Conservation (phyloP, 2,888 invertebrate species). For the Saturnia pavonia region DNA sequence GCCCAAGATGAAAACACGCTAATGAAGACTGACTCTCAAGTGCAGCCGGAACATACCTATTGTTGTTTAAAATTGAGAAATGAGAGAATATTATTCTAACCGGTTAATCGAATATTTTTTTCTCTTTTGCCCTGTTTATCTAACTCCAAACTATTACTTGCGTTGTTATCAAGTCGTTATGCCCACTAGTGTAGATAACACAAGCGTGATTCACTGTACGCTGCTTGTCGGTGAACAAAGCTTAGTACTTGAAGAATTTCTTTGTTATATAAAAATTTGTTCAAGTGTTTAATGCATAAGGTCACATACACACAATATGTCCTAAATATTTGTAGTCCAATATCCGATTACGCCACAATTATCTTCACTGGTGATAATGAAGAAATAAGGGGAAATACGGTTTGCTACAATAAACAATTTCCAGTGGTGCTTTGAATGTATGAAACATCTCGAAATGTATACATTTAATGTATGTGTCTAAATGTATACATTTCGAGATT, state of each 20-base stretch:
- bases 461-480: too few relatives aligned
- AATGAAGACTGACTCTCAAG: too few relatives aligned
- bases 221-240: conserved; percentile 19
- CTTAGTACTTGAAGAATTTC: background rate
- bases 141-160: conserved; percentile 31
- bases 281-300: background rate
- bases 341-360: background rate
- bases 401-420: background rate
- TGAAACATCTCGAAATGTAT: background rate
- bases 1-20: too few relatives aligned
- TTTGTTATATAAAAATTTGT: conserved; percentile 9
- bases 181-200: conserved; percentile 47
- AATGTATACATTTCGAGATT: background rate
- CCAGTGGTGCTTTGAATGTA: background rate
- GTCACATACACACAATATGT: background rate
- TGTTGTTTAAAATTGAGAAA: background rate
- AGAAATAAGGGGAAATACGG: background rate
- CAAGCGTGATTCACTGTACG: conserved; percentile 44
- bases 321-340: background rate
- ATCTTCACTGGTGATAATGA: background rate
- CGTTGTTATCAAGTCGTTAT: conserved; percentile 49
- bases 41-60: too few relatives aligned
- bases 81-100: background rate
- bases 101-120: conserved; percentile 21
- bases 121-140: conserved; percentile 31